These are phyloP conservation scores for Erpetoichthys calabaricus DNA, from an alignment of 2,797 vertebrate species.

Conservation along the genomic window DNA sequence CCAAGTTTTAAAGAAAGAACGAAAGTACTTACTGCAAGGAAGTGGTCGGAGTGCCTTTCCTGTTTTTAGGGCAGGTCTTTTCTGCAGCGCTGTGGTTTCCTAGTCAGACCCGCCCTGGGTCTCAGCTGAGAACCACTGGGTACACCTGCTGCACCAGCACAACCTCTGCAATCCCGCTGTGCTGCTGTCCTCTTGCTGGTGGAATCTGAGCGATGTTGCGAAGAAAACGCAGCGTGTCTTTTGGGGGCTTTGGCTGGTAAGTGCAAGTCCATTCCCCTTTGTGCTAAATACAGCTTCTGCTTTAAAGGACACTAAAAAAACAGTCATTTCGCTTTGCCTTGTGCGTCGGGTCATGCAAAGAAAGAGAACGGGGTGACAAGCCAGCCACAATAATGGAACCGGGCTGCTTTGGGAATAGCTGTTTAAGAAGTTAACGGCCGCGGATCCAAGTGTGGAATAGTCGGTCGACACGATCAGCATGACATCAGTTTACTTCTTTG, in stretches of 20 bases:
- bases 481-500: no score
- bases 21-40: not conserved
- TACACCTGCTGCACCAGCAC: not conserved
- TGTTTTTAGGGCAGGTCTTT: not conserved
- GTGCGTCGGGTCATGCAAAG: no score
- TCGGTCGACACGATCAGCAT: no score
- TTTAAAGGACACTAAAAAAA: no score
- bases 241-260: conserved; percentile 88
- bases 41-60: not conserved
- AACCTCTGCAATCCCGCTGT: not conserved
- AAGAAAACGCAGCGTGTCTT: conserved; percentile 83
- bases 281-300: no score
- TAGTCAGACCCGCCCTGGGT: not conserved
- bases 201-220: conserved; percentile 55
- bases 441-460: no score
- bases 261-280: conserved; percentile 25
- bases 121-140: not conserved
- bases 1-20: no score
- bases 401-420: no score
- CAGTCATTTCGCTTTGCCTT: no score
- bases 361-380: no score
- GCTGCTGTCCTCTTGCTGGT: not conserved
- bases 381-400: no score
- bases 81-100: not conserved
- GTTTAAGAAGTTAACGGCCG: no score